These are phyloP conservation scores for Himalopsyche anomala DNA, from an alignment of 2,888 invertebrate genomes.

Conservation along the genomic window DNA sequence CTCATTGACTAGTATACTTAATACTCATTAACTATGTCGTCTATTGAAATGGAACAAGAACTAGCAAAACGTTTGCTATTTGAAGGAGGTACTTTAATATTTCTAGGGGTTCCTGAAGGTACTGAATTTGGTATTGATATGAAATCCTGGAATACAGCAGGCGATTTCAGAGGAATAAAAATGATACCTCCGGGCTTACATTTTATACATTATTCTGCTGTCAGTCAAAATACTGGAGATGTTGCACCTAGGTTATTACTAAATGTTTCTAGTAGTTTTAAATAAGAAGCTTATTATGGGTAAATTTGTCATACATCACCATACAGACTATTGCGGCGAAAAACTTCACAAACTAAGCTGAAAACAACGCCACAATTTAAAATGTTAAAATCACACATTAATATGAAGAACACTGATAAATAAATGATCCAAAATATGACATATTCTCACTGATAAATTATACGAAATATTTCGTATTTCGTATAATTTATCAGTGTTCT, in stretches of 20 bases:
- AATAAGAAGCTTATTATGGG: too few relatives aligned
- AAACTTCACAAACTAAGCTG: too few relatives aligned
- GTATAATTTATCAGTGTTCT: too few relatives aligned
- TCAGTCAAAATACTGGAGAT: constrained; percentile 79
- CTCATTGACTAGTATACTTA: neutral
- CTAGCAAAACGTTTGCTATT: constrained; percentile 85
- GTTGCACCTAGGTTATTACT: constrained; percentile 79
- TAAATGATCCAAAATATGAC: too few relatives aligned
- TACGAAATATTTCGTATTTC: too few relatives aligned
- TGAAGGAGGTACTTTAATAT: constrained; percentile 89
- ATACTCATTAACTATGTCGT: constrained; percentile 46
- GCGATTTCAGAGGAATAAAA: constrained; percentile 96
- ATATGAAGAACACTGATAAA: too few relatives aligned
- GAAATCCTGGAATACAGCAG: constrained; percentile 92
- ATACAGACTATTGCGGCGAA: too few relatives aligned
- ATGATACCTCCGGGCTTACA: constrained; percentile 99
- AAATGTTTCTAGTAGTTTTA: neutral
- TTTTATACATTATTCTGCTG: constrained; percentile 91
- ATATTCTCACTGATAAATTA: too few relatives aligned
- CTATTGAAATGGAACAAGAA: constrained; percentile 82
- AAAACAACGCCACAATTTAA: too few relatives aligned
- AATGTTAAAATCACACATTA: too few relatives aligned
- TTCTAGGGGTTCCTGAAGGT: constrained; percentile 91
- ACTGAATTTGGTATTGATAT: constrained; percentile 98
- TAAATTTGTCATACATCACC: too few relatives aligned